Conservation (phyloP, 2,888 invertebrate species). For the Cyclophora punctaria region DNA sequence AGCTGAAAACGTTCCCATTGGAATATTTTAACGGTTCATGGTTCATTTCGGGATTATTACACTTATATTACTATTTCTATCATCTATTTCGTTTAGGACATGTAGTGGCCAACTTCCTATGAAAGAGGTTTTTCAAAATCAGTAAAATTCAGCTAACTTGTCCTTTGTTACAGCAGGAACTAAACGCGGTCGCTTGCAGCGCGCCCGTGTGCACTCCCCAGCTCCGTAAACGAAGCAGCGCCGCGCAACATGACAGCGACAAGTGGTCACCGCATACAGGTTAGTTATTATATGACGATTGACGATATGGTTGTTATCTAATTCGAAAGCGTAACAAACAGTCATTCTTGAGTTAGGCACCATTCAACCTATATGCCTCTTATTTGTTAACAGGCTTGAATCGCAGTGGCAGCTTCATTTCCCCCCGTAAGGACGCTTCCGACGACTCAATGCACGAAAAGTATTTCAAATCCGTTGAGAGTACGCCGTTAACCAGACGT, state of each 20-base stretch:
- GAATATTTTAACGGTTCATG: too few species aligned
- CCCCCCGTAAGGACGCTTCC: conserved; percentile 77
- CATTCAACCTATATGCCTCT: too few species aligned
- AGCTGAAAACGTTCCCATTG: too few species aligned
- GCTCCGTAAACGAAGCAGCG: conserved; percentile 53
- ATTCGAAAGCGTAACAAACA: not conserved
- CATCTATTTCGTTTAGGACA: too few species aligned
- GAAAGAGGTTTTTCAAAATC: too few species aligned
- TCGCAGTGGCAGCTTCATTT: conserved; percentile 74
- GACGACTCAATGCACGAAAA: conserved; percentile 90
- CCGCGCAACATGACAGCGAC: conserved; percentile 50
- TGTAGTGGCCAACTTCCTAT: too few species aligned
- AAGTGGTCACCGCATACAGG: conserved; percentile 68
- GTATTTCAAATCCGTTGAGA: conserved; percentile 83
- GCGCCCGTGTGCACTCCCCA: conserved; percentile 59
- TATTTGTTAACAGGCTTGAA: conserved; percentile 47
- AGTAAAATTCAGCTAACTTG: too few species aligned
- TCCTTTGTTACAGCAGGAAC: conserved; percentile 35
- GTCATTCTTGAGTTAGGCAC: not conserved
- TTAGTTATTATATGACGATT: conserved; percentile 13
- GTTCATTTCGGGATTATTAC: too few species aligned
- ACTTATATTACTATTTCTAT: too few species aligned
- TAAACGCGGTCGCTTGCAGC: conserved; percentile 45
- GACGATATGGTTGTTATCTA: too few species aligned
- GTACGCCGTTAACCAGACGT: conserved; percentile 77